phyloP scores from a whole-genome alignment of 2,113 vertebrate genomes.

The Ammospiza nelsoni region DNA sequence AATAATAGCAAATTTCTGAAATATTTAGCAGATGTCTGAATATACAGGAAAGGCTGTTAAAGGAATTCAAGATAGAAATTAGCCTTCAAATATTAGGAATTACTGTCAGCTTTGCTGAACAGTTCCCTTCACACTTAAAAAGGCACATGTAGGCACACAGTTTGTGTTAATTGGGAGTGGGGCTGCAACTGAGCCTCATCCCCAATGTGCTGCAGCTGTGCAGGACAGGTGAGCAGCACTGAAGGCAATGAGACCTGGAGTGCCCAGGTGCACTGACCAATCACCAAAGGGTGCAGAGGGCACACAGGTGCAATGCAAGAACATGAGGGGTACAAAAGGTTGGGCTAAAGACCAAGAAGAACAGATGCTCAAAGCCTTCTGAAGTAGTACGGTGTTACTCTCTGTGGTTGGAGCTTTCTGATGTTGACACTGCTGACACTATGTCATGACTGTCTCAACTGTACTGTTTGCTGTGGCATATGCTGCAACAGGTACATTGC shows the following conservation, averaged over 20 bases:
- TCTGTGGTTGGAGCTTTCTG: background rate
- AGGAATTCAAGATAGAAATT: background rate
- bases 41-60: background rate
- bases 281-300: background rate
- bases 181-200: background rate
- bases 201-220: background rate
- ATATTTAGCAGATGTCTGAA: background rate
- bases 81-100: background rate
- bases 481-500: background rate
- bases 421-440: background rate
- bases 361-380: background rate
- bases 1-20: background rate
- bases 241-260: background rate
- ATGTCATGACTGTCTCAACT: background rate
- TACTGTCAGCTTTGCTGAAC: background rate
- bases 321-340: background rate
- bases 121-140: background rate
- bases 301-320: background rate
- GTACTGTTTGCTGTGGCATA: background rate
- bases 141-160: background rate
- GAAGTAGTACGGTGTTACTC: accelerated
- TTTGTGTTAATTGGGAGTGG: background rate
- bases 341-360: background rate
- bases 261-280: too few relatives aligned
- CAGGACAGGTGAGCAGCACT: background rate